Conservation (phyloP, 2,113 vertebrate species). For the Hemibates koningsi region DNA sequence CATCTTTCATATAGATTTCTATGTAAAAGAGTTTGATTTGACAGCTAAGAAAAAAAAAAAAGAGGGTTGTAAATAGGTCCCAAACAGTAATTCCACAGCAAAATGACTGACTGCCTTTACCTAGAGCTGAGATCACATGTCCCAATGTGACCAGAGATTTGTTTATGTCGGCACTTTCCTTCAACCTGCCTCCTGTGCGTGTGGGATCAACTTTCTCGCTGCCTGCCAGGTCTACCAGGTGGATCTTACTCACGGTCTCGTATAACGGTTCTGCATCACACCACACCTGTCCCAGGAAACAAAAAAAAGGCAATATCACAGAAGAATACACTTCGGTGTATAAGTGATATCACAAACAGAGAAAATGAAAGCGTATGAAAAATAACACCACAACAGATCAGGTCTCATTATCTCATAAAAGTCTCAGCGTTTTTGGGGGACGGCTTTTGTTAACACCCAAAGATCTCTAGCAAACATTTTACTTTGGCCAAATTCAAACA, state of each 20-base stretch:
- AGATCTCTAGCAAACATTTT: neutral
- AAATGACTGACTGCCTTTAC: constrained; percentile 62
- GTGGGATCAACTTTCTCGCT: constrained; percentile 88
- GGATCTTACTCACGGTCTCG: constrained; percentile 93
- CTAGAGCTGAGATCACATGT: constrained; percentile 93
- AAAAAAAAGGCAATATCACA: neutral
- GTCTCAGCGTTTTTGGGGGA: neutral
- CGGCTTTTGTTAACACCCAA: neutral
- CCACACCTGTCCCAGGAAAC: constrained; percentile 72
- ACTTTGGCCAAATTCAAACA: neutral
- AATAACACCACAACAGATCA: neutral
- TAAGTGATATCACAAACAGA: neutral
- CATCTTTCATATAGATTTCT: neutral
- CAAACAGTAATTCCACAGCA: neutral
- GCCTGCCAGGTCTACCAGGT: constrained; percentile 93
- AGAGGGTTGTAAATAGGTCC: neutral
- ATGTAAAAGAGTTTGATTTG: neutral
- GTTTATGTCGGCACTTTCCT: constrained; percentile 95
- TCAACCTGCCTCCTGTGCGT: constrained; percentile 79
- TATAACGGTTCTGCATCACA: constrained; percentile 87
- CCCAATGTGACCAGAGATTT: constrained; percentile 93
- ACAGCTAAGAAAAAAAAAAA: neutral
- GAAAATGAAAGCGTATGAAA: neutral
- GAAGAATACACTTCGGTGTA: neutral
- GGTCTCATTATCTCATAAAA: neutral